Percentiles rank a stretch among this genome's conserved stretches.
These are phyloP conservation scores for Acrocephalus arundinaceus DNA, from an alignment of 2,113 vertebrate genomes.

Conservation along the genomic window DNA sequence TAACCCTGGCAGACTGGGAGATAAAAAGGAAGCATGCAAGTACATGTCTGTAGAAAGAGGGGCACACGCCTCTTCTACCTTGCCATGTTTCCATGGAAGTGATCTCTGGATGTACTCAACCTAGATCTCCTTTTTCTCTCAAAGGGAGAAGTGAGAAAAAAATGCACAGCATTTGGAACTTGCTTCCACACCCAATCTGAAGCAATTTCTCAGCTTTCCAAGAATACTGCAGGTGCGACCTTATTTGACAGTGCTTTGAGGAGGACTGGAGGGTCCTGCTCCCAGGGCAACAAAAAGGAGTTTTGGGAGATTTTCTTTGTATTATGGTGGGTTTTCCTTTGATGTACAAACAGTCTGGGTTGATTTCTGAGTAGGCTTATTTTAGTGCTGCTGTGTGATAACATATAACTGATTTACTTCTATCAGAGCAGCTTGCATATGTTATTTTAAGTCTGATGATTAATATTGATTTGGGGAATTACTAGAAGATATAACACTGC, in stretches of 20 bases:
- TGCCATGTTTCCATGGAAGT: conserved; percentile 63
- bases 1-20: background rate
- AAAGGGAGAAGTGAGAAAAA: background rate
- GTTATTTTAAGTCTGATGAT: background rate
- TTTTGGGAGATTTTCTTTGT: background rate
- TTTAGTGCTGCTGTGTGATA: conserved; percentile 19
- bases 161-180: conserved; percentile 36
- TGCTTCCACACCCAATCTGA: conserved; percentile 32
- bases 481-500: conserved; percentile 12
- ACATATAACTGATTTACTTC: background rate
- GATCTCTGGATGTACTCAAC: conserved; percentile 28
- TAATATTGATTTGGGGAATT: conserved; percentile 22
- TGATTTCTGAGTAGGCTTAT: background rate
- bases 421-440: background rate
- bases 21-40: conserved; percentile 65
- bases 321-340: background rate
- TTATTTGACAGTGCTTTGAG: background rate
- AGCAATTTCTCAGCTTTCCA: conserved; percentile 21
- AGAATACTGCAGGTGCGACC: background rate
- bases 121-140: background rate
- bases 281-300: background rate
- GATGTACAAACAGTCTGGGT: background rate
- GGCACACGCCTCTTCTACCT: conserved; percentile 19
- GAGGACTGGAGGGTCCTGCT: background rate
- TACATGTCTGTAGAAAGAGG: background rate